These are phyloP conservation scores for Brenthis daphne DNA, from an alignment of 2,888 invertebrate species.

Conservation along the genomic window DNA sequence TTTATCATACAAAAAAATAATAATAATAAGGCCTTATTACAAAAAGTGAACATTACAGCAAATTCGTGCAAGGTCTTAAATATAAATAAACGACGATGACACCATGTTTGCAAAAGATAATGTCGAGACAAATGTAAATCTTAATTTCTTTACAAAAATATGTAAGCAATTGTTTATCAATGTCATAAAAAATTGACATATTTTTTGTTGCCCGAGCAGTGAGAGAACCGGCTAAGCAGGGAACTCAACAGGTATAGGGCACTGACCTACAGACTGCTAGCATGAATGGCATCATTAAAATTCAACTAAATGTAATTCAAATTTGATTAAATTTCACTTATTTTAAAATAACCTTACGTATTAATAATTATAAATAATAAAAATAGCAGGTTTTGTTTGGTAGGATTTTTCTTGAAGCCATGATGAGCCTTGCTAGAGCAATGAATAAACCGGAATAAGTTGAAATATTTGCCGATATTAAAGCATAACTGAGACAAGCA, in stretches of 20 bases:
- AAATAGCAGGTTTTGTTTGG: too few relatives aligned
- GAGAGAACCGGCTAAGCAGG: slow-evolving; percentile 72
- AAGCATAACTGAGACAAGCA: too few relatives aligned
- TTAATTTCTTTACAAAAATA: slow-evolving; percentile 16
- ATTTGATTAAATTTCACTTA: not conserved
- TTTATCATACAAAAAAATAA: too few relatives aligned
- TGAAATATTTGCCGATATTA: too few relatives aligned
- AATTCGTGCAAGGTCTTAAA: not conserved
- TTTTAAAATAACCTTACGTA: too few relatives aligned
- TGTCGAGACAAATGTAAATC: not conserved
- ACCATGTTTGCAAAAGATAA: not conserved
- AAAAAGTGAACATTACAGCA: too few relatives aligned
- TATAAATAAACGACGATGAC: not conserved
- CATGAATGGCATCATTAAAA: slow-evolving; percentile 64
- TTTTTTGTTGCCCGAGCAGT: slow-evolving; percentile 50
- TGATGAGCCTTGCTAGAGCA: too few relatives aligned
- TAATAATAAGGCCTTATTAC: too few relatives aligned
- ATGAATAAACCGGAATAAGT: too few relatives aligned
- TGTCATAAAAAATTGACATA: slow-evolving; percentile 49
- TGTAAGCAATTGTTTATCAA: slow-evolving; percentile 17
- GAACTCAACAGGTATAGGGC: slow-evolving; percentile 77
- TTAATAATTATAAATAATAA: not conserved
- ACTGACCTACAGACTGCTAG: slow-evolving; percentile 72
- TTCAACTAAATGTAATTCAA: slow-evolving; percentile 50
- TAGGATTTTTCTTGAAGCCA: too few relatives aligned